Conservation (phyloP, 2,113 vertebrate genomes). For the Pelodiscus sinensis region DNA sequence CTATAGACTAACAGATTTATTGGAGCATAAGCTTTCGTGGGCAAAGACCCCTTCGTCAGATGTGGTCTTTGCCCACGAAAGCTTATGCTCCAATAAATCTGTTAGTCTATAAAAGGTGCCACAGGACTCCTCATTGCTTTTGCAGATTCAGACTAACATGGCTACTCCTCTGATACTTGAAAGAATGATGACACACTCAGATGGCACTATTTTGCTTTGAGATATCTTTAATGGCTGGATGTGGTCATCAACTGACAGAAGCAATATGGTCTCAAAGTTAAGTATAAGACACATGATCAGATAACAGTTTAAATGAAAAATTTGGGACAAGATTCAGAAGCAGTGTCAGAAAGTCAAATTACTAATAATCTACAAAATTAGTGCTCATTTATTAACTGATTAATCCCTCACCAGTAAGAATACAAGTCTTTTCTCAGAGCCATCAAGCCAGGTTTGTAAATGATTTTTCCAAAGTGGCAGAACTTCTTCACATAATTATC, state of each 20-base stretch:
- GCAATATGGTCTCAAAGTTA: neutral
- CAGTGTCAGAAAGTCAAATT: neutral
- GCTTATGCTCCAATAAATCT: too few relatives aligned
- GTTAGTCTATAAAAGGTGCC: too few relatives aligned
- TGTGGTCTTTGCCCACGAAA: too few relatives aligned
- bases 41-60: too few relatives aligned
- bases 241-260: neutral
- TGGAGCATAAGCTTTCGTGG: too few relatives aligned
- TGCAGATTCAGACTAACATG: too few relatives aligned
- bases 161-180: too few relatives aligned
- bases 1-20: too few relatives aligned
- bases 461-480: neutral
- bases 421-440: neutral
- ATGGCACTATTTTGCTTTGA: neutral
- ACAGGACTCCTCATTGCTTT: too few relatives aligned
- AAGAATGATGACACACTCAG: neutral
- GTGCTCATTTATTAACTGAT: neutral
- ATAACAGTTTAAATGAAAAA: neutral
- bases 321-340: neutral
- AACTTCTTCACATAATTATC: neutral
- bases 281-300: neutral
- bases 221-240: neutral
- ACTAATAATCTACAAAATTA: neutral
- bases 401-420: neutral
- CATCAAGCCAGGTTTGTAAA: neutral